Conservation (phyloP, 2,888 invertebrate genomes). For the Tupiocoris notatus region DNA sequence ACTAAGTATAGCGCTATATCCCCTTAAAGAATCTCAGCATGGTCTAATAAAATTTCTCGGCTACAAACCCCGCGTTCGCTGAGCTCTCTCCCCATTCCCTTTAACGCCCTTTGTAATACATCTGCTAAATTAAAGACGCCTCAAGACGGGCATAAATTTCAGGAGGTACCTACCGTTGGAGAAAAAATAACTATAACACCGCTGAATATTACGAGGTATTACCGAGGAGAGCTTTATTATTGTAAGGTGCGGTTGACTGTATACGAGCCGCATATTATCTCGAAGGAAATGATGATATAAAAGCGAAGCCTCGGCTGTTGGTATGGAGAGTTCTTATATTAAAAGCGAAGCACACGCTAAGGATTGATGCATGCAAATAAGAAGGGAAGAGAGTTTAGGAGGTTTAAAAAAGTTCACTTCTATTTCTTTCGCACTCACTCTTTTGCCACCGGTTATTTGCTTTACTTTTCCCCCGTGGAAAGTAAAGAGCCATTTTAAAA, state of each 20-base stretch:
- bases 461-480: slow-evolving; percentile 41
- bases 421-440: not conserved
- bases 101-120: slow-evolving; percentile 30
- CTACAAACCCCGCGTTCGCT: no score
- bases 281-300: slow-evolving; percentile 32
- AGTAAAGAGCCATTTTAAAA: slow-evolving; percentile 43
- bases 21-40: no score
- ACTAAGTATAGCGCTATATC: no score
- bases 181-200: not conserved
- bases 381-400: slow-evolving; percentile 15
- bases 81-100: no score
- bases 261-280: slow-evolving; percentile 21
- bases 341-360: slow-evolving; percentile 6
- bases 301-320: slow-evolving; percentile 3
- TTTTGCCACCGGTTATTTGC: slow-evolving; percentile 38
- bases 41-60: no score
- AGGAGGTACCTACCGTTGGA: not conserved
- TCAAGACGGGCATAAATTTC: slow-evolving; percentile 18
- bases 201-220: slow-evolving; percentile 35
- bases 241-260: slow-evolving; percentile 13
- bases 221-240: slow-evolving; percentile 19
- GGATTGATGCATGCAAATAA: slow-evolving; percentile 44
- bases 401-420: not conserved
- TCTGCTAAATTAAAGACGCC: slow-evolving; percentile 25
- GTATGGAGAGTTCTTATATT: slow-evolving; percentile 34